Conservation (phyloP, 2,113 vertebrate genomes). For the Lates calcarifer region DNA sequence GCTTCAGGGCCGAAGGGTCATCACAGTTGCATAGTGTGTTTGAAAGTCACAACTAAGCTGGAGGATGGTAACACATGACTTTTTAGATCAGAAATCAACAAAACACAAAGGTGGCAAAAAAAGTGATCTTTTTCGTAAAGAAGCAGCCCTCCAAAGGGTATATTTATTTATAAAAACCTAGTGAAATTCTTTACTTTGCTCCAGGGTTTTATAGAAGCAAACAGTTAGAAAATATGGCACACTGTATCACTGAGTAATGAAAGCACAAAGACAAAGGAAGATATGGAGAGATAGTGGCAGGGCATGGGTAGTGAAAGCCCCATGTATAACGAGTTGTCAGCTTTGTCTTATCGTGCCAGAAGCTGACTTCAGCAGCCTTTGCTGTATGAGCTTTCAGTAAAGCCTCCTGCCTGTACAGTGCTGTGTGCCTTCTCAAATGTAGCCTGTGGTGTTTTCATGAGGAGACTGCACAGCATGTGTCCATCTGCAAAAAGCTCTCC, state of each 20-base stretch:
- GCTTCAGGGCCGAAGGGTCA: slow-evolving; percentile 55
- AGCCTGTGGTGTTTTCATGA: slow-evolving; percentile 53
- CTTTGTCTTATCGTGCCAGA: slow-evolving; percentile 56
- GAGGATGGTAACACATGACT: slow-evolving; percentile 15
- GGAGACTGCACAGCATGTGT: slow-evolving; percentile 51
- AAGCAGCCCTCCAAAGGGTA: neutral
- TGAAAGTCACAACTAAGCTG: slow-evolving; percentile 72
- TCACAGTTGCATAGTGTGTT: slow-evolving; percentile 39
- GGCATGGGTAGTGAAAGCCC: slow-evolving; percentile 12
- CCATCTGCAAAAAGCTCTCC: slow-evolving; percentile 56
- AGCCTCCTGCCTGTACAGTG: slow-evolving; percentile 34
- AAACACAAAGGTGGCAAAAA: neutral
- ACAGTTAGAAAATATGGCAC: neutral
- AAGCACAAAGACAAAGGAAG: slow-evolving; percentile 28
- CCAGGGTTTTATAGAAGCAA: neutral
- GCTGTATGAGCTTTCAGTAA: slow-evolving; percentile 51
- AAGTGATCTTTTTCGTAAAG: neutral
- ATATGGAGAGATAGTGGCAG: slow-evolving; percentile 29
- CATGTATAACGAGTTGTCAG: slow-evolving; percentile 51
- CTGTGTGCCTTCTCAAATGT: slow-evolving; percentile 42
- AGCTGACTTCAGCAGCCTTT: slow-evolving; percentile 64
- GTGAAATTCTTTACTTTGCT: neutral
- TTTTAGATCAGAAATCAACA: slow-evolving; percentile 33
- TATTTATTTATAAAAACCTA: neutral
- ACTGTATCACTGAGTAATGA: neutral